A percentile compares a stretch with the other conserved stretches of the same genome.
Evolutionary conservation across 2,888 invertebrate species (phyloP).

Genomic region (Melanargia galathea): DNA sequence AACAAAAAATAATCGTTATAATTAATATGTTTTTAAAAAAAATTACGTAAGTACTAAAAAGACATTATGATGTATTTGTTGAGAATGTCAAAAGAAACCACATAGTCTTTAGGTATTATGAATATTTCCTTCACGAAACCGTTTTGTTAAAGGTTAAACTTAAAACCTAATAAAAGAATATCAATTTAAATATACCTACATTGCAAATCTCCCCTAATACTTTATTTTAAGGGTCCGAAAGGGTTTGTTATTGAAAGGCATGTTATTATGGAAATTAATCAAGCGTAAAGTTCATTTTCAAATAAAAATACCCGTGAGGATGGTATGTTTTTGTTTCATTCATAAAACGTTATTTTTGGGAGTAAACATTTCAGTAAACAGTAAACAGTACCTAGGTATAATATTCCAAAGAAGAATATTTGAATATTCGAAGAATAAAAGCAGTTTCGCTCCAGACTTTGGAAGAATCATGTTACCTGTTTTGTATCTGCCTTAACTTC

Average conservation of each 20-base stretch:
- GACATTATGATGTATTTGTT: no score
- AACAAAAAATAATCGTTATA: no score
- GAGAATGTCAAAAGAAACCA: no score
- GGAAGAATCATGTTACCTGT: not conserved
- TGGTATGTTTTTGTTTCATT: slow-evolving; percentile 38
- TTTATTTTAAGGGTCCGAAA: slow-evolving; percentile 55
- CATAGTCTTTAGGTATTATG: no score
- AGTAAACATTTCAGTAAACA: not conserved
- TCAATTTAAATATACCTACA: slow-evolving; percentile 45
- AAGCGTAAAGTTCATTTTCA: slow-evolving; percentile 51
- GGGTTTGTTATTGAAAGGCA: slow-evolving; percentile 66
- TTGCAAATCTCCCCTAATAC: slow-evolving; percentile 54
- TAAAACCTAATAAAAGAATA: slow-evolving; percentile 11
- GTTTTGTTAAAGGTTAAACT: slow-evolving; percentile 14
- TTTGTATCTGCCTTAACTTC: not conserved
- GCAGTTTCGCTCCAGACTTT: not conserved
- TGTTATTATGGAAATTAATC: slow-evolving; percentile 57
- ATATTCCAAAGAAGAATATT: not conserved
- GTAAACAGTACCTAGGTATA: not conserved
- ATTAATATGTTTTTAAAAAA: no score
- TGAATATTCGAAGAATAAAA: not conserved
- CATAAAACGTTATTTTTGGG: slow-evolving; percentile 24
- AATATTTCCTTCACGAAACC: slow-evolving; percentile 2
- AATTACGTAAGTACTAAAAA: no score
- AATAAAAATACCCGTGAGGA: slow-evolving; percentile 55